Conservation (phyloP, 2,888 invertebrate genomes). For the Cremastinae sp. region DNA sequence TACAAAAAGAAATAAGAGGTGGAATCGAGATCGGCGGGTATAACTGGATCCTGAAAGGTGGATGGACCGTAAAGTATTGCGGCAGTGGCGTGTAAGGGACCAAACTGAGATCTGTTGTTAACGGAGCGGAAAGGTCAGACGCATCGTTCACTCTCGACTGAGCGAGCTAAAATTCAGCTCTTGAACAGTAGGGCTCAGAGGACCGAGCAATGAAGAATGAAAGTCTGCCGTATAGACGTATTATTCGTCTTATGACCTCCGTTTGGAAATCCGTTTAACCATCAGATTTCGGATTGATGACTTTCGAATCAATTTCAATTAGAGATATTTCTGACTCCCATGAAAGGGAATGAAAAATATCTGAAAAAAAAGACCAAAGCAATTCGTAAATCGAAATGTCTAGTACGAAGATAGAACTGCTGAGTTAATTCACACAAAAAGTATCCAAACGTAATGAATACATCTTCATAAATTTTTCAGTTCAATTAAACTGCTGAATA, state of each 20-base stretch:
- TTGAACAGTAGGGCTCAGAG: constrained; percentile 43
- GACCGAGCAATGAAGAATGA: neutral
- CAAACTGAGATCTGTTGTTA: constrained; percentile 41
- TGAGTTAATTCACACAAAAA: no score
- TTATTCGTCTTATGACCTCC: constrained; percentile 7
- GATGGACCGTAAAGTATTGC: constrained; percentile 33
- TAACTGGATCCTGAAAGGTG: constrained; percentile 16
- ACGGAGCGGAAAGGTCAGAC: constrained; percentile 60
- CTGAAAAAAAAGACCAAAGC: no score
- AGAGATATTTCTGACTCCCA: neutral
- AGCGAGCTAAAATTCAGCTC: constrained; percentile 29
- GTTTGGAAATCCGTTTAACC: constrained; percentile 34
- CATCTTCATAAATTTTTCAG: no score
- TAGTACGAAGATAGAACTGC: no score
- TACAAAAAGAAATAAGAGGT: no score
- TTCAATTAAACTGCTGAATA: no score
- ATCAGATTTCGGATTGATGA: constrained; percentile 37
- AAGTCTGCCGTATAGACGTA: neutral
- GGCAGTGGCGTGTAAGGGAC: constrained; percentile 14
- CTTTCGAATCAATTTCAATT: constrained; percentile 29
- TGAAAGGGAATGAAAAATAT: constrained; percentile 1
- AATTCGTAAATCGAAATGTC: no score
- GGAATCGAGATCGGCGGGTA: neutral
- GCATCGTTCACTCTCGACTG: constrained; percentile 57
- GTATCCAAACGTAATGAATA: no score